A percentile compares a stretch with the other conserved stretches of the same genome.
These are phyloP conservation scores for Neopelma chrysocephalum DNA, from an alignment of 2,797 vertebrate genomes.

Conservation along the genomic window DNA sequence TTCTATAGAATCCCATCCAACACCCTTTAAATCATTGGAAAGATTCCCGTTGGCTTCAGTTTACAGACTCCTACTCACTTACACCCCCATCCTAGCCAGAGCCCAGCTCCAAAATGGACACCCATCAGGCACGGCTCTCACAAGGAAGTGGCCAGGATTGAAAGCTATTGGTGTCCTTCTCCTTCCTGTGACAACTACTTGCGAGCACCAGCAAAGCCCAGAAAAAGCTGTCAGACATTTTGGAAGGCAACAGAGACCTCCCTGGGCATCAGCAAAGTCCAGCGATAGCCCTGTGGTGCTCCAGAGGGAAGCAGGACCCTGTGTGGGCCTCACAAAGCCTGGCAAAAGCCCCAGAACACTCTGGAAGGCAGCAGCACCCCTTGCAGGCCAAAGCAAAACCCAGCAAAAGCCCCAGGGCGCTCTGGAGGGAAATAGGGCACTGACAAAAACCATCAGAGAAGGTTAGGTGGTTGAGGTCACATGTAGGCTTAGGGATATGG, in stretches of 20 bases:
- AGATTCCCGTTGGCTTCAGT: background rate
- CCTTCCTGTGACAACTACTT: background rate
- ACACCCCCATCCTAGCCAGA: background rate
- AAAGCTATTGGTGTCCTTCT: background rate
- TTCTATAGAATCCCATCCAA: background rate
- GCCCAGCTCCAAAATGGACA: background rate
- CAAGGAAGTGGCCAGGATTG: background rate
- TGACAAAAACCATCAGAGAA: background rate
- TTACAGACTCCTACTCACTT: background rate
- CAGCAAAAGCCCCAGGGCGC: background rate
- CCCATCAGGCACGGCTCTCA: background rate
- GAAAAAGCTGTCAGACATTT: background rate
- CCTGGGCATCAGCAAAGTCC: background rate
- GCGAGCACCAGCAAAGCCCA: background rate
- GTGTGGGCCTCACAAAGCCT: accelerated
- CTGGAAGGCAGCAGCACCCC: background rate
- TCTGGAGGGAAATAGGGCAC: background rate
- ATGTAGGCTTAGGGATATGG: background rate
- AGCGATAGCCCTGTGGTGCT: background rate
- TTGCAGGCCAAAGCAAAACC: background rate
- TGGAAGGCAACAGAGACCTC: background rate
- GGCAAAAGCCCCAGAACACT: background rate
- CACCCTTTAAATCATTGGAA: background rate
- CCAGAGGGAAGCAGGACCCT: background rate
- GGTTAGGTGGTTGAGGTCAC: background rate